Base-by-base conservation (phyloP, 2,797 vertebrate species). In the Percopsis omiscomaycus region DNA sequence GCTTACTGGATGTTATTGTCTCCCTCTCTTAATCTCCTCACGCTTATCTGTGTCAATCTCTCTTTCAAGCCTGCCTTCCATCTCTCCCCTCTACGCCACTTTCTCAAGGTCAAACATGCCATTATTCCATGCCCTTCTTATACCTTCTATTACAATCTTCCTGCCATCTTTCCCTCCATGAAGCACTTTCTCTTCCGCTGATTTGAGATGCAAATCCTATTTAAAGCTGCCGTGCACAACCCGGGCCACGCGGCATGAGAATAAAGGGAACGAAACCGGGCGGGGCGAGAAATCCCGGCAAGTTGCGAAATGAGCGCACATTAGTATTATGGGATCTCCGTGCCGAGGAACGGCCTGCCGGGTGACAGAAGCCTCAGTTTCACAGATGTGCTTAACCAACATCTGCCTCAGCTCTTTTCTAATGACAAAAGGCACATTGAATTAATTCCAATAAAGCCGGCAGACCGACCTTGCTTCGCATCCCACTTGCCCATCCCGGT, bases 141-240 rank as follows among this genome's bases (percentile, higher is more conserved):
- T 28, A 15, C 30, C 45, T 55, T 65, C 49, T 61, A 64, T 77
- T 76, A 15, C 70, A 85, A 66, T 86, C 79, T 75, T 64, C 46
- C 37, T 48, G 52, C 80, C 63, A 63, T 83, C 75, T 68, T 82
- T 69, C 44, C 61, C 0, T 14, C 44, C 45, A 22, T 28, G 45
- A 59, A 74, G 59, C 66, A 60, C 55, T 32, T 61, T 79, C 59
- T 49, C 66, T 75, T 55, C 73, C 57, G 74, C 75, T 66, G 60
- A 77, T 82, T 86, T 83, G 58, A 65, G 57, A 86, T 84, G 85
- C 84, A 88, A 89, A 89, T 90, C 80, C 80, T 64, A 77, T 89
- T 87, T 87, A 84, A 86, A 88, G 81, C 81, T 78, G 83, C 69
- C 71, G 65, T 29, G 1, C 22, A 4, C 56, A 28, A 56, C 52